Percentiles rank a stretch among this genome's conserved stretches.
Evolutionary conservation across 2,888 invertebrate genomes (phyloP).

Genomic region (Drosophila falleni): DNA sequence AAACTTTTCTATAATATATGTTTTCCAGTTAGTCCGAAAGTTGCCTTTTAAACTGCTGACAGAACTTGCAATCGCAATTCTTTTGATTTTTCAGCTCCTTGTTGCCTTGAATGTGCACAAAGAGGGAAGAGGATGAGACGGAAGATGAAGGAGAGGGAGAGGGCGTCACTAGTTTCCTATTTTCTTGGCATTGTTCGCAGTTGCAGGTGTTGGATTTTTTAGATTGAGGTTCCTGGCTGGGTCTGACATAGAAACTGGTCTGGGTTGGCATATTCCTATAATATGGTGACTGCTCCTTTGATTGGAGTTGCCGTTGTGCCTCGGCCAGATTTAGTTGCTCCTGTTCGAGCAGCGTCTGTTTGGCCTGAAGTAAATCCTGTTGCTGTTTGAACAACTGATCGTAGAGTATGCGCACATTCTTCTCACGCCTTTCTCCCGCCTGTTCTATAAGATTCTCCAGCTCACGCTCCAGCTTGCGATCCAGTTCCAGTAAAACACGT

Average conservation of each 20-base stretch:
- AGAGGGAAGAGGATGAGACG: not conserved
- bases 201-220: not conserved
- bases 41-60: not conserved
- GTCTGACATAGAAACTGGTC: not conserved
- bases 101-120: conserved; percentile 1
- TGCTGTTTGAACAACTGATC: conserved; percentile 53
- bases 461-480: conserved; percentile 41
- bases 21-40: not conserved
- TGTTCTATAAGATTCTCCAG: conserved; percentile 38
- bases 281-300: not conserved
- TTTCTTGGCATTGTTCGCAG: not conserved
- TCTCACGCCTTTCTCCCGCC: conserved; percentile 40
- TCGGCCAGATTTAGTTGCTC: conserved; percentile 5
- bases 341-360: conserved; percentile 11
- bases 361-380: conserved; percentile 23
- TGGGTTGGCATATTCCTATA: not conserved
- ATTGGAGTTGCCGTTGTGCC: conserved; percentile 18
- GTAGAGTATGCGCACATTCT: conserved; percentile 55
- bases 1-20: no score
- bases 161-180: not conserved
- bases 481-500: conserved; percentile 31
- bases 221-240: not conserved
- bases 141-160: not conserved
- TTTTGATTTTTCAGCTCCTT: not conserved
- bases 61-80: conserved; percentile 4